Evolutionary conservation across 64 coral and sea anemone genomes (phyloP).

Genomic region (Orbicella faveolata): DNA sequence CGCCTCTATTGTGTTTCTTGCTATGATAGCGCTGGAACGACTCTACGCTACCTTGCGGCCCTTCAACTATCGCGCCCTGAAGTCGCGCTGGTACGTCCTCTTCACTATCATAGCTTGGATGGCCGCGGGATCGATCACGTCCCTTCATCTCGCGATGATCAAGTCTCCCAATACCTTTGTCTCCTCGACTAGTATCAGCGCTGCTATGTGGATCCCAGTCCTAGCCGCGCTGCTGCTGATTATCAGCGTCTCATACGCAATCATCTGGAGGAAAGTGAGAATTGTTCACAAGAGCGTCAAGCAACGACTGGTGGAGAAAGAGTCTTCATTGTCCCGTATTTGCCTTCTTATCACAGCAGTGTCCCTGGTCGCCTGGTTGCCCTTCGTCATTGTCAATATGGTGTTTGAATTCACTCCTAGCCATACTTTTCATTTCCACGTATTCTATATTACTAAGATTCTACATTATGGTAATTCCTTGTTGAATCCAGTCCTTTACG

Average conservation of each 20-base stretch:
- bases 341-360: not conserved
- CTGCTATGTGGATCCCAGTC: not conserved
- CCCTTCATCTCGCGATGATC: not conserved
- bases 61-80: constrained; percentile 8
- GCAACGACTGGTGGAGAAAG: not conserved
- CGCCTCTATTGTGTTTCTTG: not conserved
- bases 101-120: not conserved
- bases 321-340: constrained; percentile 3
- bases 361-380: not conserved
- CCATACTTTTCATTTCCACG: not conserved
- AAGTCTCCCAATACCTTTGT: not conserved
- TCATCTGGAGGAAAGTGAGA: constrained; percentile 1
- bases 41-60: constrained; percentile 3
- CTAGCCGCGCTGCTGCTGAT: not conserved
- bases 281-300: not conserved
- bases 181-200: not conserved
- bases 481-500: constrained; percentile 7
- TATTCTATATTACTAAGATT: not conserved
- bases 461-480: constrained; percentile 13
- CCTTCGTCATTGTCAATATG: not conserved
- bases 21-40: constrained; percentile 6
- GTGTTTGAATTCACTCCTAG: not conserved
- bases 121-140: not conserved
- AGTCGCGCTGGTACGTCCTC: constrained; percentile 6
- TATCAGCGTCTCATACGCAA: not conserved